Percentiles rank a stretch among this genome's conserved stretches.
Evolutionary conservation across 2,113 vertebrate genomes (phyloP).

Genomic region (Muntiacus muntjak): DNA sequence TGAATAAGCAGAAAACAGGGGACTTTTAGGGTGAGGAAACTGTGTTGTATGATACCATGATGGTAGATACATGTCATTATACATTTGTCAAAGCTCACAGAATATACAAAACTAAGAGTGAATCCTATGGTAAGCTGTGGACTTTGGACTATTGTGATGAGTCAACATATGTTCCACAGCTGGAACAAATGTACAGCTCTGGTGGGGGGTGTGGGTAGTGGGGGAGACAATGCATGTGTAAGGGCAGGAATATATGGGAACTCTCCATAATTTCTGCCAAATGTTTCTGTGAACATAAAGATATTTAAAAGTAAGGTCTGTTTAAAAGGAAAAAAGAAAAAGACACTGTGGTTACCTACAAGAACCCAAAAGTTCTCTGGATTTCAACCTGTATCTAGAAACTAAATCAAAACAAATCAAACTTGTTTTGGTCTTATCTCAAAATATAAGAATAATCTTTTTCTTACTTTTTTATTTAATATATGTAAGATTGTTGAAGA

Average conservation of each 20-base stretch:
- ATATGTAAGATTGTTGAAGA: background rate
- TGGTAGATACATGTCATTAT: background rate
- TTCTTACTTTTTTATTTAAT: background rate
- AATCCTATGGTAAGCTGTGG: background rate
- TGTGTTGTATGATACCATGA: background rate
- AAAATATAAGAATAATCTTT: background rate
- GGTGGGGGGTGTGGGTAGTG: background rate
- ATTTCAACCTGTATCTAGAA: background rate
- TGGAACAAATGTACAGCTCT: background rate
- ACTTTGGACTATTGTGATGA: background rate
- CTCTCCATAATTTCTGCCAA: background rate
- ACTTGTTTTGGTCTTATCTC: background rate
- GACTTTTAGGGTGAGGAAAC: background rate
- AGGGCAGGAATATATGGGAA: background rate
- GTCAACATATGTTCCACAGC: background rate
- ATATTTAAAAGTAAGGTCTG: background rate
- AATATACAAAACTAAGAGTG: too few species aligned
- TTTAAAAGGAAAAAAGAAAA: background rate
- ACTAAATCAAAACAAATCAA: background rate
- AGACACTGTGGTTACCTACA: background rate
- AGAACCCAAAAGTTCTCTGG: background rate
- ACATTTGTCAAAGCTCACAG: background rate
- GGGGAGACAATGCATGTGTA: accelerated
- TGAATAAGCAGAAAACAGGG: background rate
- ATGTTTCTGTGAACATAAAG: background rate